Conservation (phyloP, 2,888 invertebrate genomes). For the Lacanobia wlatinum region DNA sequence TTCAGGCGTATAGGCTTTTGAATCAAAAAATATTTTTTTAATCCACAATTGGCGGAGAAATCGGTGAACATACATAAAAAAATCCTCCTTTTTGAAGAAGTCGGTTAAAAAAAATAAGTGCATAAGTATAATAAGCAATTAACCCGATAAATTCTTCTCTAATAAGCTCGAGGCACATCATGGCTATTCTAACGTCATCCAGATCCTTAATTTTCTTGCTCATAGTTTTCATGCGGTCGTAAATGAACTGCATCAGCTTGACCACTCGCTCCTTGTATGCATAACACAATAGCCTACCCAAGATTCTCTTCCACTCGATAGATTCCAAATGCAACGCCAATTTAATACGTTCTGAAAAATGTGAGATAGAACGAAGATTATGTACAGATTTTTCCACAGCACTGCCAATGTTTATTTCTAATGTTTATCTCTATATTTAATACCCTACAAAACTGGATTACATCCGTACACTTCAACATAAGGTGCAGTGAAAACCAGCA, state of each 20-base stretch:
- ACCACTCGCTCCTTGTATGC: conserved; percentile 93
- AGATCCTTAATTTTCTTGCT: conserved; percentile 93
- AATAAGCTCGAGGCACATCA: conserved; percentile 94
- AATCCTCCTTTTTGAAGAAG: too few species aligned
- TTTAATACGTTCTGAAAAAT: conserved; percentile 91
- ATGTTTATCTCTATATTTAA: too few species aligned
- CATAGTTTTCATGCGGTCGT: conserved; percentile 93
- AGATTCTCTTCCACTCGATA: conserved; percentile 94
- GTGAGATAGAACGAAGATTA: neutral
- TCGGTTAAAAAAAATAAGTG: too few species aligned
- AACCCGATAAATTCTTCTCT: conserved; percentile 94
- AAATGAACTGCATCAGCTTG: conserved; percentile 94
- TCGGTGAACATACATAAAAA: too few species aligned
- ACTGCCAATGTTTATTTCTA: too few species aligned
- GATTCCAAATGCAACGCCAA: conserved; percentile 93
- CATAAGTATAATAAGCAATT: neutral
- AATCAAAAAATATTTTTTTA: too few species aligned
- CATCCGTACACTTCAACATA: too few species aligned
- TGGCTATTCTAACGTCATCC: conserved; percentile 95
- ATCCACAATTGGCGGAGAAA: too few species aligned
- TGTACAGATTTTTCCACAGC: too few species aligned
- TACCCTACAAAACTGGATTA: too few species aligned
- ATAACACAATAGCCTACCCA: conserved; percentile 93
- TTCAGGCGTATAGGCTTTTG: too few species aligned
- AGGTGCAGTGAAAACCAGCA: too few species aligned